phyloP scores from a whole-genome alignment of 64 coral and sea anemone species.

The Actinia tenebrosa region DNA sequence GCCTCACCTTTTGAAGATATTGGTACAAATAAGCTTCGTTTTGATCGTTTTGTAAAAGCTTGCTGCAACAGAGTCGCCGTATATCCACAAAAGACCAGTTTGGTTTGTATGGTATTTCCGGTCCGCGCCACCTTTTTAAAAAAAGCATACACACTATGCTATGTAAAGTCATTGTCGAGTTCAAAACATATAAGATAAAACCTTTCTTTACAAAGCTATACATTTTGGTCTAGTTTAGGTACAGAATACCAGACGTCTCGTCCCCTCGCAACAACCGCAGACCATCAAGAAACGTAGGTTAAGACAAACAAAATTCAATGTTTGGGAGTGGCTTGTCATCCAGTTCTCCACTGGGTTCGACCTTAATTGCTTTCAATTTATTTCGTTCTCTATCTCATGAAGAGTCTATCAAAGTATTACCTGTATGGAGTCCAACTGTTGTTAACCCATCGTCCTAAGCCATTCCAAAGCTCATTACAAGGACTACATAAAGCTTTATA shows the following conservation, averaged over 20 bases:
- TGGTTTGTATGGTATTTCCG: neutral
- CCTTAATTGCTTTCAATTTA: too few species aligned
- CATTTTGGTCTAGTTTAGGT: too few species aligned
- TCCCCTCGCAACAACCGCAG: too few species aligned
- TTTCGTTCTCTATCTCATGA: too few species aligned
- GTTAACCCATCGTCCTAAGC: slow-evolving; percentile 46
- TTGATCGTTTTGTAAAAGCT: slow-evolving; percentile 55
- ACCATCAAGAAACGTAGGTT: too few species aligned
- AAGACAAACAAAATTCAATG: too few species aligned
- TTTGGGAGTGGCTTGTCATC: too few species aligned
- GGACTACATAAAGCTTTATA: neutral
- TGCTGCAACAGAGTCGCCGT: slow-evolving; percentile 66
- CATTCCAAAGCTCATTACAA: slow-evolving; percentile 43
- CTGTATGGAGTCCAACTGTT: slow-evolving; percentile 28
- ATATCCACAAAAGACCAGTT: slow-evolving; percentile 69
- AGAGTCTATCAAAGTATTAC: neutral
- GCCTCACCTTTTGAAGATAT: slow-evolving; percentile 42
- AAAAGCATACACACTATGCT: neutral
- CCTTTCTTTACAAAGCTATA: too few species aligned
- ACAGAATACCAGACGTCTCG: too few species aligned
- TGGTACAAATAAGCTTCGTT: slow-evolving; percentile 27
- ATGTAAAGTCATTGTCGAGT: too few species aligned
- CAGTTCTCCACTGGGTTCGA: too few species aligned
- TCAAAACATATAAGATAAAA: too few species aligned
- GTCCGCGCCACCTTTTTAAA: neutral